Conservation (phyloP, 2,888 invertebrate species). For the Cryptophagus acutangulus region DNA sequence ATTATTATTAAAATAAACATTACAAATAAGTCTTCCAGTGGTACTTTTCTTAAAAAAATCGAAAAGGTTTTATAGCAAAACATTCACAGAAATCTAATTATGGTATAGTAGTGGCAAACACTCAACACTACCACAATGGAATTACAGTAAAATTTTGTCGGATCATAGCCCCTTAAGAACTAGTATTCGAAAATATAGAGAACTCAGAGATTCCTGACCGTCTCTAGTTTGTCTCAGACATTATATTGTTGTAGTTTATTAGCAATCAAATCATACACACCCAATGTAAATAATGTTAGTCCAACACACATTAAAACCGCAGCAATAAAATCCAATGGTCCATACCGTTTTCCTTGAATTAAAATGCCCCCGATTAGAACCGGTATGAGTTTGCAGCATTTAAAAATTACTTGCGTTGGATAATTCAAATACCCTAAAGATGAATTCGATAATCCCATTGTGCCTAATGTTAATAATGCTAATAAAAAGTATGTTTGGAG, state of each 20-base stretch:
- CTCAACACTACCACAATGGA: no score
- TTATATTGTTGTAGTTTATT: not conserved
- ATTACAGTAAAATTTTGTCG: no score
- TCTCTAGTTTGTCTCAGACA: no score
- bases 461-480: constrained; percentile 84
- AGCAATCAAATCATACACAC: constrained; percentile 40
- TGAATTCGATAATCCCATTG: constrained; percentile 94
- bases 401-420: constrained; percentile 95
- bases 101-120: no score
- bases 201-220: no score
- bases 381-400: constrained; percentile 95
- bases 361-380: constrained; percentile 91
- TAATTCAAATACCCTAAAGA: constrained; percentile 93
- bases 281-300: constrained; percentile 84
- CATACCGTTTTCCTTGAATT: constrained; percentile 85
- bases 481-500: constrained; percentile 72
- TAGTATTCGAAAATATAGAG: no score
- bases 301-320: constrained; percentile 85
- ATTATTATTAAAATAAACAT: not conserved
- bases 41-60: no score
- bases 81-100: no score
- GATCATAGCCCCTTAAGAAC: no score
- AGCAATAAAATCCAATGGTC: constrained; percentile 75
- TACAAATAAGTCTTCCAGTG: no score
- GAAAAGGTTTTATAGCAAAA: not conserved